phyloP scores from a whole-genome alignment of 2,888 invertebrate genomes.

The Trachelus stipa region DNA sequence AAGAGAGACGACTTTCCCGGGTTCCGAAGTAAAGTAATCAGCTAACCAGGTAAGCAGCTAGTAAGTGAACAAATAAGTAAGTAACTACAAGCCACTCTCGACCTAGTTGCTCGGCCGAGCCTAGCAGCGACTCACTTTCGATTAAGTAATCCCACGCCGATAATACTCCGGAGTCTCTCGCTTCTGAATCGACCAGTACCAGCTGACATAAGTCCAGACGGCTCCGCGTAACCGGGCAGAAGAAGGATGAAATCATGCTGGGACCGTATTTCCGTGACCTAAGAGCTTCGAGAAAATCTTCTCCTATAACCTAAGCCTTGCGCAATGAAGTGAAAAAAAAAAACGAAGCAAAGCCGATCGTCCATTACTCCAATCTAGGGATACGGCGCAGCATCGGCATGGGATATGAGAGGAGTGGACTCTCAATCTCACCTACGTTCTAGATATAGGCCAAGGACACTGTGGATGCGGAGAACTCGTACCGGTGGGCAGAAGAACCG shows the following conservation, averaged over 20 bases:
- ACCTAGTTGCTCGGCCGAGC: conserved; percentile 56
- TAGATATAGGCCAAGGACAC: conserved; percentile 48
- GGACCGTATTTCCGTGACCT: background rate
- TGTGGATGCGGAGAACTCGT: conserved; percentile 32
- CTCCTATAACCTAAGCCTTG: background rate
- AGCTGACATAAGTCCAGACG: background rate
- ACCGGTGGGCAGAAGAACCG: conserved; percentile 41
- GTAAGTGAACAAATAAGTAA: conserved; percentile 35
- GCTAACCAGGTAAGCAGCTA: conserved; percentile 32
- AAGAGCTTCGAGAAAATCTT: background rate
- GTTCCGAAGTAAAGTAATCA: conserved; percentile 18
- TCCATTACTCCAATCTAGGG: background rate
- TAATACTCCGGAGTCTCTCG: background rate
- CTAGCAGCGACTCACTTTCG: conserved; percentile 53
- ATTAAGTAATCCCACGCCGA: conserved; percentile 47
- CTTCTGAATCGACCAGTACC: conserved; percentile 3
- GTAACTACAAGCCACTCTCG: conserved; percentile 37
- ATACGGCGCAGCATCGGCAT: background rate
- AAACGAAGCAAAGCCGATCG: background rate
- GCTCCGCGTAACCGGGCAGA: conserved; percentile 14
- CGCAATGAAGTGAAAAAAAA: background rate
- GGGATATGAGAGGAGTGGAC: background rate
- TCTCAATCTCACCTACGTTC: background rate
- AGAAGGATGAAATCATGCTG: background rate
- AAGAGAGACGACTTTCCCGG: background rate